These are phyloP conservation scores for Conger conger DNA, from an alignment of 2,113 vertebrate species.

Conservation along the genomic window DNA sequence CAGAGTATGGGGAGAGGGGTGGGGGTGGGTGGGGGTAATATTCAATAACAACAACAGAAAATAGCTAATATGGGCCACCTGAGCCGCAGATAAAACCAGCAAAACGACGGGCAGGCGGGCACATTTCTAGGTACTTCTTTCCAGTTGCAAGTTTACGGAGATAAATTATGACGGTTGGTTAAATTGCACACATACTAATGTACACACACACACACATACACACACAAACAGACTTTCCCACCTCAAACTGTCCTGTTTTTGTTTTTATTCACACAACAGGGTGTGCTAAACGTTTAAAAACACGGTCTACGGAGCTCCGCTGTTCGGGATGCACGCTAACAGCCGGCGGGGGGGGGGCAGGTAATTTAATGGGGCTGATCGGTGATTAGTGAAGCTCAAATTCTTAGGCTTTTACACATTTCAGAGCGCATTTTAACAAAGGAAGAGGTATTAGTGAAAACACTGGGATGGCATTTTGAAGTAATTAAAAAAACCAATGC, in stretches of 20 bases:
- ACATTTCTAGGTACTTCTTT: not conserved
- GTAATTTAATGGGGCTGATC: not conserved
- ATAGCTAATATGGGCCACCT: not conserved
- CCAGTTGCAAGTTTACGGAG: not conserved
- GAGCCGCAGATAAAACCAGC: not conserved
- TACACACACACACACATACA: not conserved
- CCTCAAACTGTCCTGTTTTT: not conserved
- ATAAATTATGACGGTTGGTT: not conserved
- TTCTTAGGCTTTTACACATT: not conserved
- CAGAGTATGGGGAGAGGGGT: constrained; percentile 5
- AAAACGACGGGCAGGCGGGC: not conserved
- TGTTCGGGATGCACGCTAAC: not conserved
- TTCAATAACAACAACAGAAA: constrained; percentile 26
- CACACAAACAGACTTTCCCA: not conserved
- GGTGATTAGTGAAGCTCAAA: not conserved
- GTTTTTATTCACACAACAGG: not conserved
- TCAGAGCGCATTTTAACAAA: no score
- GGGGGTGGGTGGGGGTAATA: constrained; percentile 9
- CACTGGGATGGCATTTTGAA: no score
- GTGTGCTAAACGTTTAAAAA: not conserved
- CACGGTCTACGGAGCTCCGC: not conserved
- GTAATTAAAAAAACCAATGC: no score
- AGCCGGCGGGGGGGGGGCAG: not conserved
- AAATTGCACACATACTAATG: not conserved
- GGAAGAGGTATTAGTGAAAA: no score